Percentiles rank a stretch among this genome's conserved stretches.
phyloP scores from a whole-genome alignment of 2,888 invertebrate genomes.

The Diarsia dahlii region DNA sequence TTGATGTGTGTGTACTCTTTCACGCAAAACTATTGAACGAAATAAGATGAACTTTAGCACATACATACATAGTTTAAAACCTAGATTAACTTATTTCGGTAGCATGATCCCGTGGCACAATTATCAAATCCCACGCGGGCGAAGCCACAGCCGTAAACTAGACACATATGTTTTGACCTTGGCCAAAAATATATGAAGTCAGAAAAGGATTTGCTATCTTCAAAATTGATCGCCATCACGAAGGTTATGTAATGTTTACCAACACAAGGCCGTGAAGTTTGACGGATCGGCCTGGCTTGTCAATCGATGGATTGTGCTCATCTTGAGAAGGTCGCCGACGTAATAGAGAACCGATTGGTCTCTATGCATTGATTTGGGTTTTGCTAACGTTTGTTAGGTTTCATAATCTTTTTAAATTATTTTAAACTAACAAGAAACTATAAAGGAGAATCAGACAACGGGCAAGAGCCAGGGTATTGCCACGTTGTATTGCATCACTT shows the following conservation, averaged over 20 bases:
- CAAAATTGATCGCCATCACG: not conserved
- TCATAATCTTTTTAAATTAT: not conserved
- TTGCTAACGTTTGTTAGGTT: not conserved
- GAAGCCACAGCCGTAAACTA: no score
- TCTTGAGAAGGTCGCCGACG: slow-evolving; percentile 38
- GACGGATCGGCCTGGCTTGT: slow-evolving; percentile 33
- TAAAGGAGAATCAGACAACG: no score
- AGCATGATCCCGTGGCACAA: no score
- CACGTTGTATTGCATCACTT: no score
- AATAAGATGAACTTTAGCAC: no score
- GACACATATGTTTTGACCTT: not conserved
- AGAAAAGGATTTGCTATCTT: not conserved
- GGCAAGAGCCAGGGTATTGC: no score
- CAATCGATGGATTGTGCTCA: slow-evolving; percentile 43
- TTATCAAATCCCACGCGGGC: no score
- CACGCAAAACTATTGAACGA: no score
- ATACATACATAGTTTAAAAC: no score
- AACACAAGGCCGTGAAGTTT: slow-evolving; percentile 27
- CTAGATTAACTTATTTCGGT: no score
- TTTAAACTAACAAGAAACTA: no score
- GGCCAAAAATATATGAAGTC: not conserved
- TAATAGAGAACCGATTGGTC: slow-evolving; percentile 14
- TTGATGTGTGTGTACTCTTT: no score
- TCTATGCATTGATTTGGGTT: not conserved
- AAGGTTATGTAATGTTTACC: slow-evolving; percentile 33